phyloP scores from a whole-genome alignment of 2,888 invertebrate species.

The Orthosia cruda region DNA sequence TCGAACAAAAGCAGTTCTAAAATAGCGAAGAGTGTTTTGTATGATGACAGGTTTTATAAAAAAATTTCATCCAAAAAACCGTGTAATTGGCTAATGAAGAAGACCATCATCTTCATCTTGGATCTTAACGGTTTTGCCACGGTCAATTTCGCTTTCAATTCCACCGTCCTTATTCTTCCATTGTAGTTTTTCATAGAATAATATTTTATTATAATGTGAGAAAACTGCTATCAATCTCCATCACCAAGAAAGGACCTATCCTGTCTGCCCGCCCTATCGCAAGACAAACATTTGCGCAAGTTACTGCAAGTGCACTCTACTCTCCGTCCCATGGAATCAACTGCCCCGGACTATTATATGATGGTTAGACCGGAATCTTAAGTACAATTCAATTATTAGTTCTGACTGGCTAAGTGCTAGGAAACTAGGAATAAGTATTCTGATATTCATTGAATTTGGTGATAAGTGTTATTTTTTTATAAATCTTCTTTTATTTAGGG shows the following conservation, averaged over 20 bases:
- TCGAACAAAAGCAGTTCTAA: background rate
- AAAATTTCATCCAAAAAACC: no score
- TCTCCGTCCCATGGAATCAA: constrained; percentile 70
- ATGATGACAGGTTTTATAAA: background rate
- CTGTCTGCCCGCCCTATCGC: constrained; percentile 61
- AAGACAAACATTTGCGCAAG: constrained; percentile 86
- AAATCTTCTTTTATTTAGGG: no score
- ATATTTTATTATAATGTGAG: no score
- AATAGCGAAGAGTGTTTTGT: background rate
- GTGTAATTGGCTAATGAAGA: no score
- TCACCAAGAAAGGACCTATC: constrained; percentile 7
- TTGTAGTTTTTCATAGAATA: background rate
- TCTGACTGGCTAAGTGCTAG: constrained; percentile 64
- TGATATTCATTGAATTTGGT: background rate
- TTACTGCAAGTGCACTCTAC: constrained; percentile 82
- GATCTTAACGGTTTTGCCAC: background rate
- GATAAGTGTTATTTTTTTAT: no score
- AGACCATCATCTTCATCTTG: no score
- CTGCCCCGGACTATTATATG: constrained; percentile 78
- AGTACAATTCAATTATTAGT: constrained; percentile 81
- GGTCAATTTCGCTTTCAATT: background rate
- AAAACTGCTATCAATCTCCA: background rate
- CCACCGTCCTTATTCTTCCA: background rate
- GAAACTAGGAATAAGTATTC: constrained; percentile 46
- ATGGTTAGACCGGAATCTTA: constrained; percentile 76